phyloP scores from a whole-genome alignment of 1,140 invertebrate species.

The Aethina tumida region DNA sequence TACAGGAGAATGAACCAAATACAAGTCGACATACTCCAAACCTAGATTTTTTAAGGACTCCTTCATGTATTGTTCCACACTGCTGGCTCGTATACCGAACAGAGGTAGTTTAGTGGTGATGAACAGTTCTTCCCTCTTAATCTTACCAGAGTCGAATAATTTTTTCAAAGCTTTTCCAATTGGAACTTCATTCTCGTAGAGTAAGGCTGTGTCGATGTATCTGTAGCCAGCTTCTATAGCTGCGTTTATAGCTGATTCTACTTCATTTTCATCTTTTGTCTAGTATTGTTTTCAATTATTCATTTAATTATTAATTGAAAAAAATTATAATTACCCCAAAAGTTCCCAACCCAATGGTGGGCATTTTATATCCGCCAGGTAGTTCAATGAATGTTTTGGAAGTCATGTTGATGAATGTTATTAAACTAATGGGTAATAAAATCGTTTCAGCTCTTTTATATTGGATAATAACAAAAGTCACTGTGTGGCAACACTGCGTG shows the following conservation, averaged over 20 bases:
- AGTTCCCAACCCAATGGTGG: constrained; percentile 53
- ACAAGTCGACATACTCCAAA: constrained; percentile 54
- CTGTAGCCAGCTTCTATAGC: constrained; percentile 57
- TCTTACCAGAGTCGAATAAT: constrained; percentile 57
- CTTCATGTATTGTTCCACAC: constrained; percentile 15
- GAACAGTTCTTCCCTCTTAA: constrained; percentile 65
- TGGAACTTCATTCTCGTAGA: constrained; percentile 69
- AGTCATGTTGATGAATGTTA: too few species aligned
- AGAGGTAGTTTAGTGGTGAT: constrained; percentile 65
- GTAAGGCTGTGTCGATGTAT: constrained; percentile 59
- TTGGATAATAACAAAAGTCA: too few species aligned
- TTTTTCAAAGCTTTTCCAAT: constrained; percentile 65
- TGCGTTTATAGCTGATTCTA: constrained; percentile 54
- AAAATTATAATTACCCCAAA: constrained; percentile 55
- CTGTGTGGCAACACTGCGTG: too few species aligned
- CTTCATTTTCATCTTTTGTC: constrained; percentile 43
- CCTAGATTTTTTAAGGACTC: constrained; percentile 17
- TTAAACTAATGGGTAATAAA: too few species aligned
- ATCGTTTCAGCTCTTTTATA: too few species aligned
- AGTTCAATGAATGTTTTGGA: too few species aligned
- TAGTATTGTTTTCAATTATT: too few species aligned
- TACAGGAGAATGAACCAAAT: constrained; percentile 20
- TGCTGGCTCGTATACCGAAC: constrained; percentile 40
- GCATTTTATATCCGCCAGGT: constrained; percentile 44
- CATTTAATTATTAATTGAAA: too few species aligned